Conservation (phyloP, 2,797 vertebrate genomes). For the Sternotherus odoratus region DNA sequence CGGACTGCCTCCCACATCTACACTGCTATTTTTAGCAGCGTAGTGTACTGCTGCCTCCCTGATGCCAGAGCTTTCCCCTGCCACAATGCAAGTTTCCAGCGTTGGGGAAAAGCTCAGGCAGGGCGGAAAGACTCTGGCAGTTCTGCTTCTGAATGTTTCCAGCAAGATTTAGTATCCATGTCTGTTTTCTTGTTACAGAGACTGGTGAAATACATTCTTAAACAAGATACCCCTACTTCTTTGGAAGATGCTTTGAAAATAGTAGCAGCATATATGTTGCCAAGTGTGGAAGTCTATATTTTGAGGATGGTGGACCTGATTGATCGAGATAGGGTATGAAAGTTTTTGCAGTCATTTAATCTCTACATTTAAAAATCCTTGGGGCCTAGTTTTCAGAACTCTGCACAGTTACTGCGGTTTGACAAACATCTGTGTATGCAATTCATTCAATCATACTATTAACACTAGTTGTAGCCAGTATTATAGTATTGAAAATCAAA, state of each 20-base stretch:
- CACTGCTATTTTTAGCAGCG: neutral
- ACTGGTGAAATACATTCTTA: constrained; percentile 91
- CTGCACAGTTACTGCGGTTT: neutral
- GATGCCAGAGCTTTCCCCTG: neutral
- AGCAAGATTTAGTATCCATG: neutral
- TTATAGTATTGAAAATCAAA: neutral
- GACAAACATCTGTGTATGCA: neutral
- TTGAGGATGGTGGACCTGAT: constrained; percentile 89
- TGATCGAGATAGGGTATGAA: constrained; percentile 85
- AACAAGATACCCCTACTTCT: constrained; percentile 89
- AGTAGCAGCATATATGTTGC: constrained; percentile 87
- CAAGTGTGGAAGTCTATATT: constrained; percentile 87
- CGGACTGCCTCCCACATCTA: neutral
- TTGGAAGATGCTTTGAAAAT: constrained; percentile 92
- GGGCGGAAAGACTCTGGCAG: neutral
- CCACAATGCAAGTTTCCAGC: too few relatives aligned
- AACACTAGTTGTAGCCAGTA: neutral
- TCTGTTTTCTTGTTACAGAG: constrained; percentile 78
- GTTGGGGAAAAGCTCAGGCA: neutral
- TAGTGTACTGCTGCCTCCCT: neutral
- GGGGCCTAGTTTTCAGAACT: neutral
- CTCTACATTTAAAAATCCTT: neutral
- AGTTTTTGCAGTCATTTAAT: neutral
- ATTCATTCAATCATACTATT: accelerated
- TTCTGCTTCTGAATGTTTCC: neutral